Evolutionary conservation across 2,888 invertebrate genomes (phyloP), one percentile per base, ranked within the genome.

Genomic region (Rhorus exstirpatorius): DNA sequence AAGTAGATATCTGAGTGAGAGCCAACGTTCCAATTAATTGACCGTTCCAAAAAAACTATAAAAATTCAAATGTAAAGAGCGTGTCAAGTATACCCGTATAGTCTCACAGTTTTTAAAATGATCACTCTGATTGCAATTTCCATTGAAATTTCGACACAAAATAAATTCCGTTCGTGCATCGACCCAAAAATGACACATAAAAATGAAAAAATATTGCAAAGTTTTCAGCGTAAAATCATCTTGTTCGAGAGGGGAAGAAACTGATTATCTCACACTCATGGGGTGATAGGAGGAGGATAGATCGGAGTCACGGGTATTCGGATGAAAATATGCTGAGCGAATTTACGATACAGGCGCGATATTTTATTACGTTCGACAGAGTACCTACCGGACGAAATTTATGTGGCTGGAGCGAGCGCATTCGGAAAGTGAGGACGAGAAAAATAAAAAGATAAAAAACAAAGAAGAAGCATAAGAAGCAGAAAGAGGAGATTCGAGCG

Each of bases 331-430:
- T 88, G 87, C 88, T 85, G 82, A 68, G 83, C 86, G 86, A 89
- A 90, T 90, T 90, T 90, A 90, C 89, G 90, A 90, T 86, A 88
- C 87, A 88, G 88, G 87, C 88, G 88, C 86, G 86, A 88, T 88
- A 89, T 90, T 90, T 90, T 90, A 90, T 90, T 90, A 89, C 89
- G 88, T 89, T 89, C 89, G 87, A 88, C 88, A 88, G 88, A 89
- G 88, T 88, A 89, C 87, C 88, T 85, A 87, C 87, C 87, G 86
- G 85, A 86, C 87, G 83, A 88, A 90, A 90, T 90, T 90, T 89
- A 88, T 89, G 90, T 88, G 88, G 85, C 87, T 87, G 87, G 84
- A 81, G 81, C 75, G 67, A 75, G 67, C 71, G 71, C 75, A 72
- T 67, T 61, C 67, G 78, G 53, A 77, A 78, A 84, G 74, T 71